Conservation (phyloP, 2,888 invertebrate genomes). For the Amphiduros pacificus region DNA sequence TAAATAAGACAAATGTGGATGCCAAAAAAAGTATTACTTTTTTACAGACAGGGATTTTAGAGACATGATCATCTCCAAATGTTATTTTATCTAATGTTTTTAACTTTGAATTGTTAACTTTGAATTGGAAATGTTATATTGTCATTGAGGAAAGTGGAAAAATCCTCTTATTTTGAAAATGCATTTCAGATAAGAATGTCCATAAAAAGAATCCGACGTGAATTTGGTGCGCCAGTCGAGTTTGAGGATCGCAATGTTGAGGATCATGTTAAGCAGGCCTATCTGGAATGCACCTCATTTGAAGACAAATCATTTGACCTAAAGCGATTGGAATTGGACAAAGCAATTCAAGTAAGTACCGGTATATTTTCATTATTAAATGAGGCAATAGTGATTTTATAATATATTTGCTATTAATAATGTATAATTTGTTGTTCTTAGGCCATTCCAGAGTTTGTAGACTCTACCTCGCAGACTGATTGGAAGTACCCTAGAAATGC, state of each 20-base stretch:
- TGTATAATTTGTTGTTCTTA: slow-evolving; percentile 22
- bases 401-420: no score
- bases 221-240: slow-evolving; percentile 49
- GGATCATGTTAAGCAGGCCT: slow-evolving; percentile 55
- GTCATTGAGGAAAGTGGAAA: no score
- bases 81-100: no score
- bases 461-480: slow-evolving; percentile 51
- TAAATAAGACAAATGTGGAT: no score
- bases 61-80: no score
- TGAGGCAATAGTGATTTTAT: background rate
- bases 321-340: slow-evolving; percentile 50
- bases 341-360: slow-evolving; percentile 48
- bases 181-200: slow-evolving; percentile 45
- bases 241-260: slow-evolving; percentile 54
- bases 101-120: no score
- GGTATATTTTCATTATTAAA: background rate
- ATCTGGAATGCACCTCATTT: slow-evolving; percentile 50
- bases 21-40: no score
- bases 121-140: no score
- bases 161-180: no score
- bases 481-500: slow-evolving; percentile 58
- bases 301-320: slow-evolving; percentile 53
- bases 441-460: slow-evolving; percentile 50
- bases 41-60: no score
- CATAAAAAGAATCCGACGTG: slow-evolving; percentile 36